These are phyloP conservation scores for Lasioglossum morio DNA, from an alignment of 2,888 invertebrate genomes.

Conservation along the genomic window DNA sequence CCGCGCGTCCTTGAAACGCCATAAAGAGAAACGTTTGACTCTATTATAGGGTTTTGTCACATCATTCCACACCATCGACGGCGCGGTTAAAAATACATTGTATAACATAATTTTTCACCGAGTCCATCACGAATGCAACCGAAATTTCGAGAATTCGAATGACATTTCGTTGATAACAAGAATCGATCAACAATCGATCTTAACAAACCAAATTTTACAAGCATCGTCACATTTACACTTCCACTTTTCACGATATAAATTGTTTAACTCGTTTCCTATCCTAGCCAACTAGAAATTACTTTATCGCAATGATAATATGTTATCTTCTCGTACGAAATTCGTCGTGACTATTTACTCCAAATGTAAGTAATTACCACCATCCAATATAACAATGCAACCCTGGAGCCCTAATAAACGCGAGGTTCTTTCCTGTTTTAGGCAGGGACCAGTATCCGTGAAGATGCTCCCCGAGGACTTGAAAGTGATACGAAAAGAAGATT, in stretches of 20 bases:
- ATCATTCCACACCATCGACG: constrained; percentile 36
- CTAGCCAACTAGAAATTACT: background rate
- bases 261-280: background rate
- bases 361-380: constrained; percentile 62
- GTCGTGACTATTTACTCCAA: constrained; percentile 52
- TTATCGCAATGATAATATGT: background rate
- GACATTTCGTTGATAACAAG: background rate
- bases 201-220: background rate
- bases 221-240: background rate
- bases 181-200: background rate
- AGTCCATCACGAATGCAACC: background rate
- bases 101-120: constrained; percentile 4
- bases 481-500: background rate
- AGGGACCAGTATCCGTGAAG: background rate
- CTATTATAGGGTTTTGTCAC: constrained; percentile 42
- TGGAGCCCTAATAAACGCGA: constrained; percentile 61
- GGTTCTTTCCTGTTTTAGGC: constrained; percentile 63
- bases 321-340: constrained; percentile 30
- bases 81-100: constrained; percentile 50
- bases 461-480: background rate
- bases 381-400: background rate
- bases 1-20: constrained; percentile 45
- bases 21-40: constrained; percentile 54
- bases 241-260: background rate
- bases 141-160: background rate